Evolutionary conservation across 2,888 invertebrate genomes (phyloP).

Genomic region (Hypena proboscidalis): DNA sequence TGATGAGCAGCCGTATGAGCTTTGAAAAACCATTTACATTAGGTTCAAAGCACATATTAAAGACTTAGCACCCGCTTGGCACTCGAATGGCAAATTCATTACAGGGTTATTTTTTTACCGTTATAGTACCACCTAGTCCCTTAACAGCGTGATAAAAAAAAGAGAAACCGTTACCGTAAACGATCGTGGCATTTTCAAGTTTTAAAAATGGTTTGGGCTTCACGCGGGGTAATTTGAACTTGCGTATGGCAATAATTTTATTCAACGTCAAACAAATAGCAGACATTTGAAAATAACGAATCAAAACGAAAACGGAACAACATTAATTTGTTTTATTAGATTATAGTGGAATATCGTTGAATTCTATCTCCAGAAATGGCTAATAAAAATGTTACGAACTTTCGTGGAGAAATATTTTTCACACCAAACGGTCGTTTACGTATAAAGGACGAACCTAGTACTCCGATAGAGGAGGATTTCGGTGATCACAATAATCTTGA

Average conservation of each 20-base stretch:
- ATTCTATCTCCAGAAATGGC: constrained; percentile 54
- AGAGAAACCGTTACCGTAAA: too few relatives aligned
- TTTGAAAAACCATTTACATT: too few relatives aligned
- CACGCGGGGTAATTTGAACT: constrained; percentile 7
- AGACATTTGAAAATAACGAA: constrained; percentile 48
- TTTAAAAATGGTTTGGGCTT: too few relatives aligned
- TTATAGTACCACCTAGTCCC: too few relatives aligned
- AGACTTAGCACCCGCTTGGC: too few relatives aligned
- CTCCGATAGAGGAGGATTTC: constrained; percentile 70
- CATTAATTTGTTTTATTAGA: constrained; percentile 37
- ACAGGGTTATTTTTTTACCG: too few relatives aligned
- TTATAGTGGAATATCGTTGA: constrained; percentile 8
- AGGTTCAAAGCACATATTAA: too few relatives aligned
- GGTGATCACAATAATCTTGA: constrained; percentile 63
- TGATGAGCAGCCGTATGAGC: too few relatives aligned
- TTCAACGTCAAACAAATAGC: constrained; percentile 23
- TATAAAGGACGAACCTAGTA: constrained; percentile 70
- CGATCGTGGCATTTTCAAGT: too few relatives aligned
- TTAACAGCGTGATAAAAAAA: too few relatives aligned
- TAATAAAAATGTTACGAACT: constrained; percentile 66
- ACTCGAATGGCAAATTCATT: too few relatives aligned
- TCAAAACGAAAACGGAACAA: constrained; percentile 17
- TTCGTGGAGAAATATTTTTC: constrained; percentile 68
- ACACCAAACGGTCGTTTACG: constrained; percentile 58
- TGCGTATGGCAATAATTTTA: constrained; percentile 24